Evolutionary conservation across 2,113 vertebrate species (phyloP).

Genomic region (Brienomyrus longianalis): DNA sequence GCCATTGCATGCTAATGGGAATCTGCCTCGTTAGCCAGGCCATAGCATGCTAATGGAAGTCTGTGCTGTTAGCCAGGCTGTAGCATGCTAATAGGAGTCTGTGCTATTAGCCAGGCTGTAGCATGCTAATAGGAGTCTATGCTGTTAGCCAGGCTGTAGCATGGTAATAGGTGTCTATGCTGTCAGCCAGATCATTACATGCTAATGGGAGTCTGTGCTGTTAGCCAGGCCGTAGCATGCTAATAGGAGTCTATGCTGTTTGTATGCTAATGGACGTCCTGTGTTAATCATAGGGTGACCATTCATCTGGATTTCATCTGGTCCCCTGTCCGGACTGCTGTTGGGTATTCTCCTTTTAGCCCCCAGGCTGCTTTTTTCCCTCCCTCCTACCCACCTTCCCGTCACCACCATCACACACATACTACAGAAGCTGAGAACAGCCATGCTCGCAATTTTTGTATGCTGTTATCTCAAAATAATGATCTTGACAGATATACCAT

Average conservation of each 20-base stretch:
- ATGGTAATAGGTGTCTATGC: neutral
- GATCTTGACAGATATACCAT: neutral
- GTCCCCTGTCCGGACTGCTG: neutral
- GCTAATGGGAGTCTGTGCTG: neutral
- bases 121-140: neutral
- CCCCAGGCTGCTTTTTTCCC: neutral
- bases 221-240: neutral
- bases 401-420: no score
- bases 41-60: no score
- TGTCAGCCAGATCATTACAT: neutral
- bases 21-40: neutral
- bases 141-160: neutral
- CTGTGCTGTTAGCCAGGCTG: neutral
- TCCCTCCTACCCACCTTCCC: no score
- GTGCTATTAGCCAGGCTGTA: neutral
- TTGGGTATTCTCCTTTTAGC: neutral
- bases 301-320: neutral
- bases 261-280: neutral
- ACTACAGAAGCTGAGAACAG: neutral
- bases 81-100: neutral
- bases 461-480: no score
- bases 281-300: neutral
- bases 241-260: neutral
- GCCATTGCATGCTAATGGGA: neutral
- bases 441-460: neutral